A percentile compares a stretch with the other conserved stretches of the same genome.
Conservation (phyloP, 37 sponge, comb jelly and placozoan species). For the Halichondria panicea region DNA sequence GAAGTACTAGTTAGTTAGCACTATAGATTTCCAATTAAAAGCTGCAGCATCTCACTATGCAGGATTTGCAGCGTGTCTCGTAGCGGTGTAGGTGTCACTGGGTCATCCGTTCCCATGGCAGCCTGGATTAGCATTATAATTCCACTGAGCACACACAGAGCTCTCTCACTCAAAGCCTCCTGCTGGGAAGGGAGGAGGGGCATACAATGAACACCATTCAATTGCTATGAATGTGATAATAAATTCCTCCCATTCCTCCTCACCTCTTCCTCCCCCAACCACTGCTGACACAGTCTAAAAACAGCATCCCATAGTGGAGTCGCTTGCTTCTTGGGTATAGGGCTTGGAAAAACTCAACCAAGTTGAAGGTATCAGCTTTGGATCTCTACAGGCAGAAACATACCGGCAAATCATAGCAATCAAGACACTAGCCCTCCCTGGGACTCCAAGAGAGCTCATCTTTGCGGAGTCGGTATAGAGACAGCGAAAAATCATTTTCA, state of each 20-base stretch:
- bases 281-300: background rate
- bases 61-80: constrained; percentile 17
- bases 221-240: too few species aligned
- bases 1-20: too few species aligned
- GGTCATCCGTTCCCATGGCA: constrained; percentile 35
- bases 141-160: too few species aligned
- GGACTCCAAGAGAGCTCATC: background rate
- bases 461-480: constrained; percentile 1
- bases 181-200: too few species aligned
- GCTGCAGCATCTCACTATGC: constrained; percentile 15
- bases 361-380: constrained; percentile 26
- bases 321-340: constrained; percentile 45
- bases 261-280: too few species aligned
- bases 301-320: constrained; percentile 35
- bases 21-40: too few species aligned
- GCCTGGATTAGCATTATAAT: constrained; percentile 6
- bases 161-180: too few species aligned
- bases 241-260: too few species aligned
- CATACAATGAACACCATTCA: too few species aligned
- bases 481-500: background rate
- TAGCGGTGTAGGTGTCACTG: background rate
- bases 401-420: too few species aligned
- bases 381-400: too few species aligned
- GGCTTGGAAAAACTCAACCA: constrained; percentile 59
- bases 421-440: background rate